Evolutionary conservation across 2,888 invertebrate species (phyloP).

Genomic region (Oscheius myriophilus): DNA sequence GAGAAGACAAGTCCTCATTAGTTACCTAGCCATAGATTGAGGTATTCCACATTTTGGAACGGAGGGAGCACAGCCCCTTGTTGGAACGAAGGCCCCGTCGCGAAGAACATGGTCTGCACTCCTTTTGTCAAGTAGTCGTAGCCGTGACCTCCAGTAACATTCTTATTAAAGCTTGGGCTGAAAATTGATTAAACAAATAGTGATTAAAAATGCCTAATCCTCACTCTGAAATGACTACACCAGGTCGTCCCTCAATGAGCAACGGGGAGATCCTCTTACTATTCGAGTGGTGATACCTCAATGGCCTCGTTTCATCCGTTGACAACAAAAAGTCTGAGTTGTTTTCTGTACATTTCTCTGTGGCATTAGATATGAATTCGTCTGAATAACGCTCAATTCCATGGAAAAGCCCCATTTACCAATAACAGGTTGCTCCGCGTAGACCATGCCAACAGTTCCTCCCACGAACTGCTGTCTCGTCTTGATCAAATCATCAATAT

Average conservation of each 20-base stretch:
- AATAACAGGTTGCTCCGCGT: not conserved
- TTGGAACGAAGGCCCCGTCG: conserved; percentile 1
- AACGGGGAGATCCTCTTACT: conserved; percentile 57
- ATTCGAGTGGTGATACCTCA: conserved; percentile 53
- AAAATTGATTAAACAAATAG: no score
- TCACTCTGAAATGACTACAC: conserved; percentile 33
- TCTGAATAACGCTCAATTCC: not conserved
- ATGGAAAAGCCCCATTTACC: not conserved
- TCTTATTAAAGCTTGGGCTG: no score
- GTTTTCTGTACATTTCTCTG: not conserved
- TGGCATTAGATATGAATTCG: not conserved
- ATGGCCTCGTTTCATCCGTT: conserved; percentile 1
- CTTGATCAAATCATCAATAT: not conserved
- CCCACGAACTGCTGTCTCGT: not conserved
- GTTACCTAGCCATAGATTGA: conserved; percentile 16
- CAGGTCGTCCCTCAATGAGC: conserved; percentile 58
- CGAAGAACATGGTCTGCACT: conserved; percentile 12
- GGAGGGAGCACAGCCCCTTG: conserved; percentile 8
- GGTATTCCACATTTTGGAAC: conserved; percentile 11
- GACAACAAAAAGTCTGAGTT: not conserved
- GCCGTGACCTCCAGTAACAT: not conserved
- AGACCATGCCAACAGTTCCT: not conserved
- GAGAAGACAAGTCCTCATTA: no score
- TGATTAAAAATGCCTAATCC: no score
- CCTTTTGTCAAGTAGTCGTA: conserved; percentile 11